A percentile compares a stretch with the other conserved stretches of the same genome.
These are phyloP conservation scores for Notodonta ziczac DNA, from an alignment of 2,888 invertebrate species.

Conservation along the genomic window DNA sequence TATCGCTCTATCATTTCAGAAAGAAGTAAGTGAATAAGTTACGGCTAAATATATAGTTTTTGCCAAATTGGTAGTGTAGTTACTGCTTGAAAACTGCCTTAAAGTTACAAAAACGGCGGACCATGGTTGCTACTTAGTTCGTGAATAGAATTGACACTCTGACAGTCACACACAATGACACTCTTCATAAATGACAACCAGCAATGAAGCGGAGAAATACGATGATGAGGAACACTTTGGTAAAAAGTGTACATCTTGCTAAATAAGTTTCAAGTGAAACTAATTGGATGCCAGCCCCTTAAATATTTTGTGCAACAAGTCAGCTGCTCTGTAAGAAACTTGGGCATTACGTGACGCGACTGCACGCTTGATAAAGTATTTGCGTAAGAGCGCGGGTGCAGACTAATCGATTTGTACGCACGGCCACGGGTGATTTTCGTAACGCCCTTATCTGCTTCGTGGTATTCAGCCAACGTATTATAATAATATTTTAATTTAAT, in stretches of 20 bases:
- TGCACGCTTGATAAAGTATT: conserved; percentile 75
- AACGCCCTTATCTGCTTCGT: conserved; percentile 72
- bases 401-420: conserved; percentile 79
- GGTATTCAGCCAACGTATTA: conserved; percentile 50
- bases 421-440: conserved; percentile 73
- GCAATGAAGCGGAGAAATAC: not conserved
- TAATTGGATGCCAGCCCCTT: conserved; percentile 10
- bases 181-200: not conserved
- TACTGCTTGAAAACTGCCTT: no score
- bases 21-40: no score
- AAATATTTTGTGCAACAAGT: conserved; percentile 64
- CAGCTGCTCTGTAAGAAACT: conserved; percentile 58
- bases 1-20: no score
- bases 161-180: not conserved
- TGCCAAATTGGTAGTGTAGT: no score
- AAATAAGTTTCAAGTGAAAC: conserved; percentile 5
- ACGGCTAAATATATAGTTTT: no score
- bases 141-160: no score
- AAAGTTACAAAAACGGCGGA: no score
- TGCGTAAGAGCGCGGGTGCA: conserved; percentile 72
- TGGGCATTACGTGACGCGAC: conserved; percentile 72
- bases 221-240: not conserved
- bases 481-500: conserved; percentile 50
- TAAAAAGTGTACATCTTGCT: conserved; percentile 2
- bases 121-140: no score